Base-by-base conservation (phyloP, 2,797 vertebrate species). In the Sebastes oblongus region DNA sequence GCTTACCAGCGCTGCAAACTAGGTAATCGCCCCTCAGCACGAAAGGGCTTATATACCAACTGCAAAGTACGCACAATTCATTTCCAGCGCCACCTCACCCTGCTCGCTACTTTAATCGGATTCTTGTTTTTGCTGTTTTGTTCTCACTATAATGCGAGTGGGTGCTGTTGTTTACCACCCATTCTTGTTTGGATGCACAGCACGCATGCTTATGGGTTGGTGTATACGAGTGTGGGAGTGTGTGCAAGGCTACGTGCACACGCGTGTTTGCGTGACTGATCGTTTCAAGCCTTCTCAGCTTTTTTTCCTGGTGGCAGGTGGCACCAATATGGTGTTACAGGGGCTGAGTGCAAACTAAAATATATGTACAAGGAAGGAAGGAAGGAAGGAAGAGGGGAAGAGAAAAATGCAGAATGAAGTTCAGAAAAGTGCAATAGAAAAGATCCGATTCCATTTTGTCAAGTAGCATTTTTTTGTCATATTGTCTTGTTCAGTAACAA, bases 21-120 rank as follows among this genome's bases (percentile, higher is more conserved):
- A 94, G 95, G 94, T 95, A 95, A 94, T 95, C 94, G 74, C 89
- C 87, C 91, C 87, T 89, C 88, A 91, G 93, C 94, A 95, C 90
- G 92, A 87, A 94, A 86, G 91, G 90, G 91, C 89, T 96, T 94
- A 95, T 83, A 84, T 60, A 89, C 80, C 90, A 84, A 88, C 83
- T 83, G 85, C 89, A 91, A 84, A 88, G 84, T 88, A 75, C 66
- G 77, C 87, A 89, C 91, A 78, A 83, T 88, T 90, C 82, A 88
- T 85, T 81, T 86, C 68, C 82, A 88, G 86, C 72, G 13, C 85
- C 88, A 84, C 86, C 84, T 88, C 77, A 25, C 66, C 69, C 79
- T 24, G 71, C 83, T 86, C 46, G 10, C 78, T 30, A 4, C 83
- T 81, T 82, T 89, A 90, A 91, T 86, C 83, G 34, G 77, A 83